A percentile compares a stretch with the other conserved stretches of the same genome.
phyloP scores from a whole-genome alignment of 2,797 vertebrate genomes.

The Chaetodon trifasciatus region DNA sequence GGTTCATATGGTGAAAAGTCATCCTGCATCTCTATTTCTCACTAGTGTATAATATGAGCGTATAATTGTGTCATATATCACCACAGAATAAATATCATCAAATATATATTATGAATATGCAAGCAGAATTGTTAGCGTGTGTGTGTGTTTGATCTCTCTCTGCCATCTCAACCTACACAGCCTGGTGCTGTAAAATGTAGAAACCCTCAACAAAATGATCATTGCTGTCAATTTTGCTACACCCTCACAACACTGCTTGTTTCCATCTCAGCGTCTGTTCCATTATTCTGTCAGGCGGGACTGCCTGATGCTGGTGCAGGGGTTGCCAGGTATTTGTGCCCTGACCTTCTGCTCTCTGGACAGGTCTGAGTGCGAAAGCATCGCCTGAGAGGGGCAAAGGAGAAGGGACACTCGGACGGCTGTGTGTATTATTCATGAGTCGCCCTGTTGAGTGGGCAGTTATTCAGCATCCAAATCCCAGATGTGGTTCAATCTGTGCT shows the following conservation, averaged over 20 bases:
- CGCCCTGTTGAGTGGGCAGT: slow-evolving; percentile 79
- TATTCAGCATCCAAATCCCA: slow-evolving; percentile 82
- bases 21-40: slow-evolving; percentile 36
- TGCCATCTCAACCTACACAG: slow-evolving; percentile 6
- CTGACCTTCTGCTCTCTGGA: slow-evolving; percentile 64
- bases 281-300: slow-evolving; percentile 40
- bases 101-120: slow-evolving; percentile 36
- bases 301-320: slow-evolving; percentile 26
- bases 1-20: slow-evolving; percentile 24
- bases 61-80: slow-evolving; percentile 52
- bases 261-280: slow-evolving; percentile 25
- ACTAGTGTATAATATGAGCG: slow-evolving; percentile 11
- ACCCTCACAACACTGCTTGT: not conserved
- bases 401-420: slow-evolving; percentile 62
- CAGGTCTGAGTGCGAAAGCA: slow-evolving; percentile 60
- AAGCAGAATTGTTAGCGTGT: slow-evolving; percentile 2
- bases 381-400: slow-evolving; percentile 62
- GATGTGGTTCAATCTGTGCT: slow-evolving; percentile 86
- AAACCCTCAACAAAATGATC: slow-evolving; percentile 8
- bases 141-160: not conserved
- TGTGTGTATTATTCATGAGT: slow-evolving; percentile 81
- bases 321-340: slow-evolving; percentile 56
- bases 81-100: slow-evolving; percentile 20
- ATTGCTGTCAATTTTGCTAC: not conserved
- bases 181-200: slow-evolving; percentile 29